Conservation (phyloP, 2,113 vertebrate species). For the Scomber japonicus region DNA sequence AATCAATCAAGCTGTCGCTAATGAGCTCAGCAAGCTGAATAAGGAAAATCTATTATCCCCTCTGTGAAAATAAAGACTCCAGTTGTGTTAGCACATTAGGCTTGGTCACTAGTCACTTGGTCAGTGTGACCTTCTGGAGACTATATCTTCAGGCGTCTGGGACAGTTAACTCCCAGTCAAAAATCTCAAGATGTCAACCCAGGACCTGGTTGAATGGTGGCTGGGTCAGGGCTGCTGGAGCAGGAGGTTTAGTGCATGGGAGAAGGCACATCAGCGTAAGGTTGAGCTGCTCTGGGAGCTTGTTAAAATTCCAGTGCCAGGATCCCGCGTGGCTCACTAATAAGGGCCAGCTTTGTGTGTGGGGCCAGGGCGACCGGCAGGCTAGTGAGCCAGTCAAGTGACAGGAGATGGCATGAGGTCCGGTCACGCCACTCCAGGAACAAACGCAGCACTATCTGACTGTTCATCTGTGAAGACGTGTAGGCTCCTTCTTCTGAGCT, state of each 20-base stretch:
- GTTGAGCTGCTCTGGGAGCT: slow-evolving; percentile 73
- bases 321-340: slow-evolving; percentile 70
- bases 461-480: slow-evolving; percentile 45
- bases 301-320: slow-evolving; percentile 82
- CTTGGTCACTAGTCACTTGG: slow-evolving; percentile 19
- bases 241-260: slow-evolving; percentile 52
- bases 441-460: slow-evolving; percentile 70
- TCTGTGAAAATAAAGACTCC: slow-evolving; percentile 36
- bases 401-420: slow-evolving; percentile 71
- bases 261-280: slow-evolving; percentile 70
- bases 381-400: slow-evolving; percentile 69
- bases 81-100: slow-evolving; percentile 12
- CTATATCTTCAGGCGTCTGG: slow-evolving; percentile 22
- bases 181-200: slow-evolving; percentile 46
- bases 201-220: slow-evolving; percentile 42
- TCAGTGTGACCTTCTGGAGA: slow-evolving; percentile 15
- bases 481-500: slow-evolving; percentile 27
- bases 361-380: slow-evolving; percentile 67
- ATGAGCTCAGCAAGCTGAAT: slow-evolving; percentile 57
- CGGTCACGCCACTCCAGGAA: slow-evolving; percentile 71
- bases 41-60: slow-evolving; percentile 39
- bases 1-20: slow-evolving; percentile 61
- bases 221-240: slow-evolving; percentile 49
- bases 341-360: slow-evolving; percentile 76
- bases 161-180: slow-evolving; percentile 25